These are phyloP conservation scores for Tubulanus polymorphus DNA, from an alignment of 2,888 invertebrate genomes.

Conservation along the genomic window DNA sequence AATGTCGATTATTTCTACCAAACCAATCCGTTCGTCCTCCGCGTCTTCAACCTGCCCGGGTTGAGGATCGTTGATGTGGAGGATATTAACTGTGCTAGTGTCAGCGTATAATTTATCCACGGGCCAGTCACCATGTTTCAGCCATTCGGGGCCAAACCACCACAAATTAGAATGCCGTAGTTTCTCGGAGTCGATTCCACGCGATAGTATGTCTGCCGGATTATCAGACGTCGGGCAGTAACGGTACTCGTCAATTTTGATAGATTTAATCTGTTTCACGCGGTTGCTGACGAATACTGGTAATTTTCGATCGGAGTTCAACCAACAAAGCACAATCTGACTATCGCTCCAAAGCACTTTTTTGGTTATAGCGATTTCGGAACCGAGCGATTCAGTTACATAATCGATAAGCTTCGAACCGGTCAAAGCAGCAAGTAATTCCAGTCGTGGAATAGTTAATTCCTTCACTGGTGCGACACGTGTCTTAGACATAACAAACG, in stretches of 20 bases:
- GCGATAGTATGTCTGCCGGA: conserved; percentile 2
- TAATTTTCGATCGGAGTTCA: background rate
- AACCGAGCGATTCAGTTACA: background rate
- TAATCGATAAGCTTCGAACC: conserved; percentile 3
- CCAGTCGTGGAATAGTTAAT: conserved; percentile 15
- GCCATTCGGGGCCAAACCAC: background rate
- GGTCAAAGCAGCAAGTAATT: conserved; percentile 13
- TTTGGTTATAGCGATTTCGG: background rate
- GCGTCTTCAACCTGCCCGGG: too few relatives aligned
- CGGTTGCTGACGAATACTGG: conserved; percentile 1
- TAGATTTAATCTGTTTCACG: background rate
- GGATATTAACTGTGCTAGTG: background rate
- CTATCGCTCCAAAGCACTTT: background rate
- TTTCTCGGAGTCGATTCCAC: background rate
- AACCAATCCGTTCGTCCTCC: too few relatives aligned
- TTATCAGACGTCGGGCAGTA: background rate
- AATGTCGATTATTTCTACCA: too few relatives aligned
- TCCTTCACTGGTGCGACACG: conserved; percentile 13
- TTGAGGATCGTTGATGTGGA: too few relatives aligned
- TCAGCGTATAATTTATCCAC: background rate
- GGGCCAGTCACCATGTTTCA: background rate
- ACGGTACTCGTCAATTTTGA: background rate
- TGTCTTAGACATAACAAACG: conserved; percentile 16
- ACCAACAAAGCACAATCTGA: background rate
- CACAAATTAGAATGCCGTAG: background rate